A percentile compares a stretch with the other conserved stretches of the same genome.
Conservation (phyloP, 2,113 vertebrate species). For the Crypturellus undulatus region DNA sequence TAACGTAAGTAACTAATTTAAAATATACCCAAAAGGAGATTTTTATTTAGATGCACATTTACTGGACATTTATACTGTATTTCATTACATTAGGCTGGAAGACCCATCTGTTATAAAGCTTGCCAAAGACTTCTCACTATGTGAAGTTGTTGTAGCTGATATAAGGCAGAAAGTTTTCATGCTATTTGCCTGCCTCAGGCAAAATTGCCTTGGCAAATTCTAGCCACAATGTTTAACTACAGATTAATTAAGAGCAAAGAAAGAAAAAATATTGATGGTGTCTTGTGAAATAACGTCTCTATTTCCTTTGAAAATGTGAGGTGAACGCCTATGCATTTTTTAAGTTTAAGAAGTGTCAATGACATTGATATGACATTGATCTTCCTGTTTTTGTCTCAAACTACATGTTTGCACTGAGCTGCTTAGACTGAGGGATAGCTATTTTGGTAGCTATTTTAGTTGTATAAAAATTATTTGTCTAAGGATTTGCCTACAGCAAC, state of each 20-base stretch:
- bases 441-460: not conserved
- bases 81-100: conserved; percentile 1
- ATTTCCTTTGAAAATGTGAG: not conserved
- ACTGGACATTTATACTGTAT: conserved; percentile 46
- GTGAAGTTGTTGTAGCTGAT: not conserved
- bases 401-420: not conserved
- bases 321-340: not conserved
- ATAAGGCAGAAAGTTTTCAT: not conserved
- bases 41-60: conserved; percentile 20
- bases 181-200: not conserved
- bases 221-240: not conserved
- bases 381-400: not conserved
- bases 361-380: not conserved
- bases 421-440: not conserved
- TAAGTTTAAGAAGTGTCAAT: not conserved
- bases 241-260: not conserved
- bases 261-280: not conserved
- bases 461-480: not conserved
- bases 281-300: not conserved
- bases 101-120: conserved; percentile 23
- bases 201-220: not conserved
- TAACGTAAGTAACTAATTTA: conserved; percentile 41
- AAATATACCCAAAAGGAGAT: conserved; percentile 37
- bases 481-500: not conserved
- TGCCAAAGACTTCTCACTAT: conserved; percentile 13